phyloP scores from a whole-genome alignment of 2,888 invertebrate genomes.

The Andrena dorsata region DNA sequence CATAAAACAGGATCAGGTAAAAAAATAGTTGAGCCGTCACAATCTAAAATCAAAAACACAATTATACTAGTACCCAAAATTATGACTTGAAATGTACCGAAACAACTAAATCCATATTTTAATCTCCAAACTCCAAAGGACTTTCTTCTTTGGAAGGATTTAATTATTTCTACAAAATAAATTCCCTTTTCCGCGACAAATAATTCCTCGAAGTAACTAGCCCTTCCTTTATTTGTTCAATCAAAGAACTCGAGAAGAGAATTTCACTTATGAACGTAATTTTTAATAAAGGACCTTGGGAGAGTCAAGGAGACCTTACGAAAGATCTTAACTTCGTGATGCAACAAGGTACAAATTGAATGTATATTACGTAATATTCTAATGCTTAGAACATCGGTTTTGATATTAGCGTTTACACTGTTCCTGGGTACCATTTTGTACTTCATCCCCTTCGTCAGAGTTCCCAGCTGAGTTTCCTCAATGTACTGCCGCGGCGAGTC shows the following conservation, averaged over 20 bases:
- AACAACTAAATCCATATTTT: too few species aligned
- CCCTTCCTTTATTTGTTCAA: too few species aligned
- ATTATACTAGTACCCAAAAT: neutral
- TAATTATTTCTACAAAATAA: too few species aligned
- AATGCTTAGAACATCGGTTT: neutral
- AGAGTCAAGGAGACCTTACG: too few species aligned
- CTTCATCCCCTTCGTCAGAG: neutral
- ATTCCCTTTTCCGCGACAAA: too few species aligned
- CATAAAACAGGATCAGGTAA: constrained; percentile 32
- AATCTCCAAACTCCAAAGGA: too few species aligned
- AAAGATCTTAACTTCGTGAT: neutral
- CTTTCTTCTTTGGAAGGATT: too few species aligned
- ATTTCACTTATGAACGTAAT: too few species aligned
- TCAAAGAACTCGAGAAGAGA: too few species aligned
- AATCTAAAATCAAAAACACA: constrained; percentile 31
- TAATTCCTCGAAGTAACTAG: too few species aligned
- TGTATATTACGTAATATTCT: neutral
- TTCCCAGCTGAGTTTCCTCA: neutral
- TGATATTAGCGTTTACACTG: neutral
- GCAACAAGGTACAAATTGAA: neutral
- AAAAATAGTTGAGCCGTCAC: neutral
- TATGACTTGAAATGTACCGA: too few species aligned
- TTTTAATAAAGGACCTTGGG: too few species aligned
- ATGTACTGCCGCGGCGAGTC: neutral
- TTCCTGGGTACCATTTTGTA: constrained; percentile 30